Conservation (phyloP, 2,113 vertebrate genomes). For the Sialia sialis region DNA sequence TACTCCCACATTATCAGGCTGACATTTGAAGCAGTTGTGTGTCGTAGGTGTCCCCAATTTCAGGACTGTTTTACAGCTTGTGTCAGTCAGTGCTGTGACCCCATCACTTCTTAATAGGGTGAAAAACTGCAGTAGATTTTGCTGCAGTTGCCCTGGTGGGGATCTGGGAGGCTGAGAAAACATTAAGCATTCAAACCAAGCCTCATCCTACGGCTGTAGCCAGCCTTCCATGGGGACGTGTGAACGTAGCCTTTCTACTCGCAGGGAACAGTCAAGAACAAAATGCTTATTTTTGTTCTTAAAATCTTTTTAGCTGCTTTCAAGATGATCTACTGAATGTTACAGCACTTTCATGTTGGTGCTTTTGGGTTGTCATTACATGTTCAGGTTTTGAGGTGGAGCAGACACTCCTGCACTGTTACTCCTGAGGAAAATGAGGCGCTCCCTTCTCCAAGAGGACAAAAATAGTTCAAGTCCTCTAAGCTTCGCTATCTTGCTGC, state of each 20-base stretch:
- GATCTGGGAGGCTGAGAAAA: background rate
- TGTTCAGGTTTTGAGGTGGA: background rate
- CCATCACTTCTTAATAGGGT: background rate
- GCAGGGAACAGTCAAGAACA: background rate
- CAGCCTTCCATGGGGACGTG: background rate
- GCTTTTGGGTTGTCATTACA: accelerated
- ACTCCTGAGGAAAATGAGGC: background rate
- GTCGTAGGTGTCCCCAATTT: background rate
- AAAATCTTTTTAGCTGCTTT: background rate
- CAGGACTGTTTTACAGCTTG: background rate
- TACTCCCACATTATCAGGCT: background rate
- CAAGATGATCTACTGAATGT: background rate
- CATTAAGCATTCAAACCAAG: background rate
- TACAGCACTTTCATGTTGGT: background rate
- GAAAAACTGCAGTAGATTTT: background rate
- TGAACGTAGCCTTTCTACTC: background rate
- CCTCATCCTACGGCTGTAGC: background rate
- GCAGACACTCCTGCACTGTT: background rate
- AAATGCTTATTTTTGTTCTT: background rate
- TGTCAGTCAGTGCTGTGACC: background rate
- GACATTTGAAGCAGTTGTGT: background rate
- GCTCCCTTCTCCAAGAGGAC: background rate
- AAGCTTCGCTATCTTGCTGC: background rate
- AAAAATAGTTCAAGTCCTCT: background rate
- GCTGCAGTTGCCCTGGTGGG: background rate